Percentiles rank a stretch among this genome's conserved stretches.
Evolutionary conservation across 2,113 vertebrate genomes (phyloP).

Genomic region (Garra rufa): DNA sequence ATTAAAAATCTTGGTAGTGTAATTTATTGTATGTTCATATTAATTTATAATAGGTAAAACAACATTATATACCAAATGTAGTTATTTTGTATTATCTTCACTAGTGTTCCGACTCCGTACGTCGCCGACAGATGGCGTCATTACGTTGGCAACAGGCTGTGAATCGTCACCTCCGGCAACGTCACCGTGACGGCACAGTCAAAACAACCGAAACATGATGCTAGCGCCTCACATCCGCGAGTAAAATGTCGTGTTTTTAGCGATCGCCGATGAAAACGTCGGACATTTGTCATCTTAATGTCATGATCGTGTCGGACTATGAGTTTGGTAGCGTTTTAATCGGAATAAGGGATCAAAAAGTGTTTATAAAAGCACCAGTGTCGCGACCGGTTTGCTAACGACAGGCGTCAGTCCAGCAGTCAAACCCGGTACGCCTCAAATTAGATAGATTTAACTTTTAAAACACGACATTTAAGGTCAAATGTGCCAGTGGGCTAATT

Average conservation of each 20-base stretch:
- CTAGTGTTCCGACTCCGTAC: not conserved
- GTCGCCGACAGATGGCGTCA: not conserved
- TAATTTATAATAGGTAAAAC: not conserved
- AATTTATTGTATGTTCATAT: not conserved
- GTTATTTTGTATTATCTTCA: not conserved
- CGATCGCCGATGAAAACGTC: not conserved
- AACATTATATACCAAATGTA: too few species aligned
- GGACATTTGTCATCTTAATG: not conserved
- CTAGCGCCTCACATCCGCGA: not conserved
- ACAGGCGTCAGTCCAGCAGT: conserved; percentile 21
- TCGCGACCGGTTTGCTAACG: conserved; percentile 39
- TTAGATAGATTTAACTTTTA: not conserved
- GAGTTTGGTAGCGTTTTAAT: conserved; percentile 18
- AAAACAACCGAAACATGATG: conserved; percentile 51
- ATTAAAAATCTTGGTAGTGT: too few species aligned
- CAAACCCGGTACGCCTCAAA: conserved; percentile 8
- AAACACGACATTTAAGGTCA: not conserved
- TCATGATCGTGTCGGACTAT: not conserved
- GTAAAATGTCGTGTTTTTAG: conserved; percentile 26
- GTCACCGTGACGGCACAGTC: conserved; percentile 35
- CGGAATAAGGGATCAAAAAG: not conserved
- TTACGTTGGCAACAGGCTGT: not conserved
- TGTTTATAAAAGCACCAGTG: not conserved
- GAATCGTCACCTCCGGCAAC: conserved; percentile 27
- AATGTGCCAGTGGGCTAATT: not conserved